Evolutionary conservation across 2,113 vertebrate genomes (phyloP), one percentile per base, ranked within the genome.

Genomic region (Mohoua ochrocephala): DNA sequence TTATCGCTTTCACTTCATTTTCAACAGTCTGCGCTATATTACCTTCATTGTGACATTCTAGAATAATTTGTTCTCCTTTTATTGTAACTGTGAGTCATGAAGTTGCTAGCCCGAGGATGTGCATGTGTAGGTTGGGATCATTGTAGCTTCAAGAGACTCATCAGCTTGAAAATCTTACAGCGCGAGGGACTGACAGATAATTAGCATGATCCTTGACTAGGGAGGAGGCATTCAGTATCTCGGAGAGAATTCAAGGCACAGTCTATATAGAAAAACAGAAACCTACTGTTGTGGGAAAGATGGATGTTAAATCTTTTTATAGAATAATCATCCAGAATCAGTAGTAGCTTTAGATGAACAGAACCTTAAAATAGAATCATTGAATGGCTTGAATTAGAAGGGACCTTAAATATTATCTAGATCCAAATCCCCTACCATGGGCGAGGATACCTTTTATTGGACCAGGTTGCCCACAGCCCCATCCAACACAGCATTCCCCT

Each of bases 21-120:
- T 73, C 77, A 71, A 24, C 30, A 76, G 13, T 30, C 41, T 68
- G 49, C 20, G 44, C 28, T 69, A 27, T 49, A 30, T 42, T 68
- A 57, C 31, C 53, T 70, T 65, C 49, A 82, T 12, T 79, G 39
- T 76, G 74, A 63, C 42, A 78, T 80, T 87, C 26, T 27, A 52
- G 54, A 85, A 57, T 86, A 79, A 77, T 75, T 44, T 67, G 1
- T 69, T 50, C 31, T 91, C 28, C 19, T 87, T 80, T 44, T 20
- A 24, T 69, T 94, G 39, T 57, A 75, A 45, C 26, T 33, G 6
- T 50, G 50, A 80, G 15, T 31, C n/a, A 37, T 11, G 16, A 57
- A 69, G 14, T n/a, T 3, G 1, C 44, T 76, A 68, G 21, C 54
- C 23, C 0, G 0, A 91, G 37, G 47, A 65, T 33, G n/a, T 54